Evolutionary conservation across 2,888 invertebrate genomes (phyloP).

Genomic region (Eupithecia subfuscata): DNA sequence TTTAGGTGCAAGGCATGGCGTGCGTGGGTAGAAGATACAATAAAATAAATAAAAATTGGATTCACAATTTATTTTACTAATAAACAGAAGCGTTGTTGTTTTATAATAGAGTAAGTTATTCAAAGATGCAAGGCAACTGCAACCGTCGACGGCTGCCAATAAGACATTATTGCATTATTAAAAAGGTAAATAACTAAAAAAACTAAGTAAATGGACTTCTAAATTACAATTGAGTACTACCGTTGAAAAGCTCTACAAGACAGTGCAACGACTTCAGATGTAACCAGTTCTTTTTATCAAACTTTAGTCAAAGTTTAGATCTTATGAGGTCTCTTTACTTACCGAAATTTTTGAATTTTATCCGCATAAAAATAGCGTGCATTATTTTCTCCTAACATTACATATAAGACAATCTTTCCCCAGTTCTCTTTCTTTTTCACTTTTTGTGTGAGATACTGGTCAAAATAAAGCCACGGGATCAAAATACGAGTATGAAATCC

Average conservation of each 20-base stretch:
- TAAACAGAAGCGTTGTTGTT: not conserved
- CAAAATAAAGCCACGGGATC: not conserved
- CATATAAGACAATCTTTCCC: not conserved
- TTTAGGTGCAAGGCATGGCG: not conserved
- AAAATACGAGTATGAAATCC: conserved; percentile 8
- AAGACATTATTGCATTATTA: no score
- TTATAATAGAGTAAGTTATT: no score
- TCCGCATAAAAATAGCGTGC: not conserved
- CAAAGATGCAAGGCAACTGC: no score
- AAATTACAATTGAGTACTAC: not conserved
- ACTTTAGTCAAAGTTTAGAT: no score
- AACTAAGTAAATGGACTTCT: not conserved
- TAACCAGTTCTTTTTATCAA: no score
- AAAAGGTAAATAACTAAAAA: no score
- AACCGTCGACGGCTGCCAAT: no score
- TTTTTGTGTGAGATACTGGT: not conserved
- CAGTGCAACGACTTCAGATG: not conserved
- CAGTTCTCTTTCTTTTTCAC: not conserved
- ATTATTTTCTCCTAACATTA: not conserved
- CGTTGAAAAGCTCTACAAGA: not conserved
- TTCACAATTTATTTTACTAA: not conserved
- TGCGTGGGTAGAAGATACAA: not conserved
- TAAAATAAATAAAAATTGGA: not conserved
- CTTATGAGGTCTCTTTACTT: no score
- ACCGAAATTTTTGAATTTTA: not conserved